Percentiles rank a stretch among this genome's conserved stretches.
phyloP scores from a whole-genome alignment of 2,797 vertebrate species.

The Peromyscus melanophrys region DNA sequence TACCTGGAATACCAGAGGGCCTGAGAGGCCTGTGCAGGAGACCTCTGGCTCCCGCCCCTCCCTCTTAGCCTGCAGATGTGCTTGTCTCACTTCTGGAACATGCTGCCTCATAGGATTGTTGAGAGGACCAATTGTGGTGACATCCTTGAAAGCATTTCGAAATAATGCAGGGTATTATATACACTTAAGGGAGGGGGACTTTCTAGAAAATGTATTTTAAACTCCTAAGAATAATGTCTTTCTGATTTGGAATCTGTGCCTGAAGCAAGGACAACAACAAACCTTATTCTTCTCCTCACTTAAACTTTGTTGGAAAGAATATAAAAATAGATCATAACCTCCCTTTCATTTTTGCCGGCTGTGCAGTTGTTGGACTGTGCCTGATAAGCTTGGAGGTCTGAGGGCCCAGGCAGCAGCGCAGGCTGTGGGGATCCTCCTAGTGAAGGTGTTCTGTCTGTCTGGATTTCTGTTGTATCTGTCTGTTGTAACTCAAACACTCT shows the following conservation, averaged over 20 bases:
- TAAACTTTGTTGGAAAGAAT: constrained; percentile 45
- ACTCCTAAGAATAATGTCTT: constrained; percentile 44
- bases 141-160: constrained; percentile 6
- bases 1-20: not conserved
- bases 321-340: not conserved
- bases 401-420: not conserved
- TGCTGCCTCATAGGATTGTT: not conserved
- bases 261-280: constrained; percentile 46
- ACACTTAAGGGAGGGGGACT: not conserved
- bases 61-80: not conserved
- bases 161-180: not conserved
- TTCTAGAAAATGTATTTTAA: constrained; percentile 55
- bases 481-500: constrained; percentile 16
- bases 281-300: constrained; percentile 9
- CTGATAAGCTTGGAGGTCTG: not conserved
- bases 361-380: not conserved
- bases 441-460: not conserved
- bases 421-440: not conserved
- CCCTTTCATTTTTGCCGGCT: not conserved
- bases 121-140: not conserved
- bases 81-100: not conserved
- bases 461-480: not conserved
- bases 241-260: constrained; percentile 43
- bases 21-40: not conserved
- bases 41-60: not conserved